These are phyloP conservation scores for Apaloderma vittatum DNA, from an alignment of 2,113 vertebrate genomes.

Conservation along the genomic window DNA sequence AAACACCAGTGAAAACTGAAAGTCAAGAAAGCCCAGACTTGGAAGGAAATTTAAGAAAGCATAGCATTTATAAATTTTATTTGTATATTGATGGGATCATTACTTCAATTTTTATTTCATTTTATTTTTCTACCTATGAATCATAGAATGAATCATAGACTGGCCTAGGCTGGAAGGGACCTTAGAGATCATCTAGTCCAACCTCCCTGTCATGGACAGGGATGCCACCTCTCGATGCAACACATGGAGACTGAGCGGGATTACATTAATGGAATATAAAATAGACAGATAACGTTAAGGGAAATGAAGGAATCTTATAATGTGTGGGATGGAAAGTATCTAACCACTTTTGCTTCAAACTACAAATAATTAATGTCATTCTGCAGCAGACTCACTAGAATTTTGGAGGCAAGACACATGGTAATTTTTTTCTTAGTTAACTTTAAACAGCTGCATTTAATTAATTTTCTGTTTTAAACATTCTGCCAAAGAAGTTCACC, in stretches of 20 bases:
- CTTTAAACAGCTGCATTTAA: neutral
- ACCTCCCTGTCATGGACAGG: no score
- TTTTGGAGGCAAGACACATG: neutral
- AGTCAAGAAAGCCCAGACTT: neutral
- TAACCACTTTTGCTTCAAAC: neutral
- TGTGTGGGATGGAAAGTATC: neutral
- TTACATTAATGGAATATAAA: neutral
- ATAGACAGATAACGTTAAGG: neutral
- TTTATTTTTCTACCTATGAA: neutral
- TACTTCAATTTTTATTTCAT: neutral
- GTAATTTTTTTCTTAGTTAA: neutral
- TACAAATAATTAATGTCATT: neutral
- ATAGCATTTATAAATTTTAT: neutral
- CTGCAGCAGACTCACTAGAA: neutral
- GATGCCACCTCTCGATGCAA: no score
- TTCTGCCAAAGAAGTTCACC: neutral
- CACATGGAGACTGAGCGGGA: no score
- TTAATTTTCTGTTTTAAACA: neutral
- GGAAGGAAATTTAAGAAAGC: neutral
- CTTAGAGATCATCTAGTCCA: no score
- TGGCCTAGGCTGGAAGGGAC: no score
- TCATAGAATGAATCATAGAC: no score
- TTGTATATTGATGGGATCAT: neutral
- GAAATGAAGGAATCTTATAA: neutral
- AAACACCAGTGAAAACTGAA: neutral